Percentiles rank a stretch among this genome's conserved stretches.
Evolutionary conservation across 2,888 invertebrate genomes (phyloP).

Genomic region (Ornithoptera alexandrae): DNA sequence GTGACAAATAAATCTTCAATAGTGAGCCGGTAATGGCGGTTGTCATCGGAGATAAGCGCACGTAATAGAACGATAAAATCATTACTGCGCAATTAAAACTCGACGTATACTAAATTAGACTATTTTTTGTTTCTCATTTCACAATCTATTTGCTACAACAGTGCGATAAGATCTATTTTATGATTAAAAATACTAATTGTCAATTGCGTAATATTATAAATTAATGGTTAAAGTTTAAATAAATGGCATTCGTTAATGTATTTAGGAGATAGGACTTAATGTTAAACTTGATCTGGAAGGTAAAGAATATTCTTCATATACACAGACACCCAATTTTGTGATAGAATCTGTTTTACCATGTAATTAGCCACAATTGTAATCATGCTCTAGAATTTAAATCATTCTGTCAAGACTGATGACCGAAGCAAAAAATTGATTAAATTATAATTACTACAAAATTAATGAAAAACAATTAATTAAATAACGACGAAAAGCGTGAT

Average conservation of each 20-base stretch:
- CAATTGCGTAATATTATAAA: not conserved
- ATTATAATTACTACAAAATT: not conserved
- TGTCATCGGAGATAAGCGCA: constrained; percentile 34
- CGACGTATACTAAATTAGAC: constrained; percentile 20
- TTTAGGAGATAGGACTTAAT: too few relatives aligned
- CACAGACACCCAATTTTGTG: too few relatives aligned
- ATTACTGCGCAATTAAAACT: constrained; percentile 28
- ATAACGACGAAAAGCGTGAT: too few relatives aligned
- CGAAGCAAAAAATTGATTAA: not conserved
- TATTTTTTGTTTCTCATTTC: constrained; percentile 21
- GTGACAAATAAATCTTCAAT: constrained; percentile 41
- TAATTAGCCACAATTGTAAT: too few relatives aligned
- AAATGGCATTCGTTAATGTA: too few relatives aligned
- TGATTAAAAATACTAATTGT: not conserved
- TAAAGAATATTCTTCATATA: too few relatives aligned
- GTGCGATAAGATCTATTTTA: constrained; percentile 7
- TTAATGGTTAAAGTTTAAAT: not conserved
- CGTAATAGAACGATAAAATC: constrained; percentile 20
- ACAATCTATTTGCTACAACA: constrained; percentile 1
- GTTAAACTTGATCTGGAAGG: too few relatives aligned
- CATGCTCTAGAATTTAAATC: too few relatives aligned
- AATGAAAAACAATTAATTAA: not conserved
- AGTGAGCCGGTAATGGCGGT: constrained; percentile 34
- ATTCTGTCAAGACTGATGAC: too few relatives aligned
- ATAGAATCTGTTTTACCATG: too few relatives aligned